phyloP scores from a whole-genome alignment of 2,888 invertebrate species.

The Drymonia ruficornis region DNA sequence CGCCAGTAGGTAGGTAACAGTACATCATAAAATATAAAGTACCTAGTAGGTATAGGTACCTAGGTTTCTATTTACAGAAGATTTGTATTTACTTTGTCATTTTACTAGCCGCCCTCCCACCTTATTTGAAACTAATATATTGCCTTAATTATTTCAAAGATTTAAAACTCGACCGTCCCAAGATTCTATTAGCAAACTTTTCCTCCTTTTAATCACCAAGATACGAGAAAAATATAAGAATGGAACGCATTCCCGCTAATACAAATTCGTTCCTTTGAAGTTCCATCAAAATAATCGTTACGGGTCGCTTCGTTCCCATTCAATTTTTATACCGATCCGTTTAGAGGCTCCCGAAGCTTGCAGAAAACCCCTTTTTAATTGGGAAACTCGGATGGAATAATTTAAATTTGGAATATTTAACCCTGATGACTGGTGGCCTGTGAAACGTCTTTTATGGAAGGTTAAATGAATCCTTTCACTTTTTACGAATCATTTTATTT shows the following conservation, averaged over 20 bases:
- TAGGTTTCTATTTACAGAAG: too few relatives aligned
- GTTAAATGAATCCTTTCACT: not conserved
- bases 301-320: conserved; percentile 38
- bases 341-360: conserved; percentile 13
- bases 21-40: too few relatives aligned
- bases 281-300: conserved; percentile 44
- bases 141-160: not conserved
- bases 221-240: conserved; percentile 22
- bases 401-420: conserved; percentile 40
- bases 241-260: conserved; percentile 29
- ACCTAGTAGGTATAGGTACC: too few relatives aligned
- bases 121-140: too few relatives aligned
- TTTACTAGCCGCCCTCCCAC: too few relatives aligned
- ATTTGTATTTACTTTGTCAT: too few relatives aligned
- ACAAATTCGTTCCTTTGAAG: conserved; percentile 36
- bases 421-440: conserved; percentile 14
- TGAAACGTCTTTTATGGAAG: conserved; percentile 12
- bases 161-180: not conserved
- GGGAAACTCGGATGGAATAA: conserved; percentile 36
- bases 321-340: conserved; percentile 40
- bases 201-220: not conserved
- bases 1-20: too few relatives aligned
- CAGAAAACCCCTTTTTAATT: conserved; percentile 37
- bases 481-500: not conserved
- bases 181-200: not conserved